These are phyloP conservation scores for Drosophila littoralis DNA, from an alignment of 1,140 invertebrate species.

Conservation along the genomic window DNA sequence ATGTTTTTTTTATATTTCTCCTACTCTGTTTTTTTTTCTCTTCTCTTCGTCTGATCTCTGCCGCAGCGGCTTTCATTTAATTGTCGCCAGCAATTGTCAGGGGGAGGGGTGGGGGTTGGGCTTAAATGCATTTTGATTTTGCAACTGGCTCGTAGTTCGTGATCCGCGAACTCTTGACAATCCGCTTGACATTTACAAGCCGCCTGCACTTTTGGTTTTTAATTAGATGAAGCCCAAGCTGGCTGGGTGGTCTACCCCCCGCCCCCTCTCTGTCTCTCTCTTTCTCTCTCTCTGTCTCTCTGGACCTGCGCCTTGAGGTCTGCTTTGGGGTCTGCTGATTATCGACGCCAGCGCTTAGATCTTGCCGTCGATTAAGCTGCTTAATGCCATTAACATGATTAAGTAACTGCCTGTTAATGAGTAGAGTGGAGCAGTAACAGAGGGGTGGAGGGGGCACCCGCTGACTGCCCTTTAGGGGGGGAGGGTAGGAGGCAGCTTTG, in stretches of 20 bases:
- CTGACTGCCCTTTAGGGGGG: constrained; percentile 4
- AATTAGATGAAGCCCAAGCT: constrained; percentile 63
- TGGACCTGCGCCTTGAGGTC: constrained; percentile 4
- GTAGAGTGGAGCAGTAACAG: background rate
- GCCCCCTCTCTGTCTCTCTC: no score
- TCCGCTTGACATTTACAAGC: constrained; percentile 75
- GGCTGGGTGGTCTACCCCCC: constrained; percentile 61
- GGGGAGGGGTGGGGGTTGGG: background rate
- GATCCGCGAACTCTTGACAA: constrained; percentile 66
- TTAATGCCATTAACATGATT: constrained; percentile 83
- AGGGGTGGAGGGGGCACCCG: no score
- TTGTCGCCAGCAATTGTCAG: constrained; percentile 37
- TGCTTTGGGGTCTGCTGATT: constrained; percentile 50
- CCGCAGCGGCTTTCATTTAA: constrained; percentile 50
- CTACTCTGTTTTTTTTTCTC: constrained; percentile 15
- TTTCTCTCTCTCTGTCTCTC: no score
- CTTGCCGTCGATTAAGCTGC: constrained; percentile 80
- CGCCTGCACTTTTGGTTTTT: constrained; percentile 76
- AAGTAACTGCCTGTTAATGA: constrained; percentile 47
- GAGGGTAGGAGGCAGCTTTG: background rate
- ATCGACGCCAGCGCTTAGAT: constrained; percentile 77
- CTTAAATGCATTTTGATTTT: constrained; percentile 77
- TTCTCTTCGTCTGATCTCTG: constrained; percentile 26
- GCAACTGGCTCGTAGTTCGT: constrained; percentile 66
- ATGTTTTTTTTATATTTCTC: constrained; percentile 41